Evolutionary conservation across 2,113 vertebrate genomes (phyloP).

Genomic region (Paradisaea rubra): DNA sequence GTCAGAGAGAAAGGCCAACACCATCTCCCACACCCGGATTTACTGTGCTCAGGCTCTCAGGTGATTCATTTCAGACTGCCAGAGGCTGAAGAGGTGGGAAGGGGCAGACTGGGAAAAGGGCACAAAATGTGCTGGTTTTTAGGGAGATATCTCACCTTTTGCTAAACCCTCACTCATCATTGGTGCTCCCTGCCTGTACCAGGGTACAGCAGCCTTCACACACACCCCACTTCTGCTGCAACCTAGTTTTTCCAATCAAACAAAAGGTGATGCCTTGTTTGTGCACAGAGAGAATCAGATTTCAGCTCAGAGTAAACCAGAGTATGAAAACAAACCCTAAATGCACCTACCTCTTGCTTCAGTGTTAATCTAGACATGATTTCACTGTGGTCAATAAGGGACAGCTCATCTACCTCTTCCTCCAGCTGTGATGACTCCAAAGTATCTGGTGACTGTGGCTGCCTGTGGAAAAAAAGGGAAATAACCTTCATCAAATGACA

Average conservation of each 20-base stretch:
- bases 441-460: constrained; percentile 79
- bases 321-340: not conserved
- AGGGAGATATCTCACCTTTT: not conserved
- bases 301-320: not conserved
- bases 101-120: not conserved
- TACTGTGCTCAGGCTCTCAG: not conserved
- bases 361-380: constrained; percentile 91
- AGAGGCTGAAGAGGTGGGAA: not conserved
- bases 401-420: constrained; percentile 92
- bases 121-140: not conserved
- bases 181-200: not conserved
- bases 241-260: not conserved
- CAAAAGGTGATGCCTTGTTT: not conserved
- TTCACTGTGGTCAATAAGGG: constrained; percentile 93
- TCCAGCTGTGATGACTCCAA: constrained; percentile 74
- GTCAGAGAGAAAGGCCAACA: not conserved
- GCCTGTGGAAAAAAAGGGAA: constrained; percentile 55
- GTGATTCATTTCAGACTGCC: not conserved
- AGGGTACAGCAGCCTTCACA: not conserved
- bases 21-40: not conserved
- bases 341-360: constrained; percentile 85
- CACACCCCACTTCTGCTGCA: not conserved
- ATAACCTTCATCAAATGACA: not conserved
- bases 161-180: not conserved
- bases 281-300: not conserved